phyloP scores from a whole-genome alignment of 2,113 vertebrate genomes.

The Prochilodus magdalenae region DNA sequence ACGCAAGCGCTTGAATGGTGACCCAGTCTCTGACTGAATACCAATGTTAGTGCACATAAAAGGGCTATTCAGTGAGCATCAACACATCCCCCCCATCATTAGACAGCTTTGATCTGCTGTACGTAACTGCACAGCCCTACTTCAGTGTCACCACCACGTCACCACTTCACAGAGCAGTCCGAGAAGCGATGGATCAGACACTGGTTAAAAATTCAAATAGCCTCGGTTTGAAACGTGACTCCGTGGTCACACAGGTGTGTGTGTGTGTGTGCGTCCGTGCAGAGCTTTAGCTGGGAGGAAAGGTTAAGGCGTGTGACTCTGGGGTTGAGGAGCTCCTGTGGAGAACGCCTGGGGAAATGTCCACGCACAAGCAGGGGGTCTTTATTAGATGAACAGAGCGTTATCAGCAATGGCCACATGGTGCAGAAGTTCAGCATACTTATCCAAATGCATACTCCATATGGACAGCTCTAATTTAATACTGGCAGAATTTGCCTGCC shows the following conservation, averaged over 20 bases:
- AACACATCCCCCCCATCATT: slow-evolving; percentile 51
- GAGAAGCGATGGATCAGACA: not conserved
- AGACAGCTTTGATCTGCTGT: slow-evolving; percentile 55
- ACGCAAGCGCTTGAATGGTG: slow-evolving; percentile 48
- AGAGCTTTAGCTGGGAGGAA: not conserved
- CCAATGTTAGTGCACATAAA: slow-evolving; percentile 58
- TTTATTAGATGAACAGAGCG: slow-evolving; percentile 10
- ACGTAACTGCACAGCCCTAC: slow-evolving; percentile 30
- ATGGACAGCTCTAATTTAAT: not conserved
- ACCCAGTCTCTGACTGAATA: slow-evolving; percentile 56
- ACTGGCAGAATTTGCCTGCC: not conserved
- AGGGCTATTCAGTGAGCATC: slow-evolving; percentile 56
- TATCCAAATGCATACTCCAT: not conserved
- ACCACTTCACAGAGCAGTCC: slow-evolving; percentile 21
- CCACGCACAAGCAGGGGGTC: slow-evolving; percentile 11
- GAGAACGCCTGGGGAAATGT: not conserved
- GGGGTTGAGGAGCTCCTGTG: not conserved
- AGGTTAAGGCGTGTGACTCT: slow-evolving; percentile 23
- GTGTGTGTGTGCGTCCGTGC: not conserved
- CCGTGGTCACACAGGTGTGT: slow-evolving; percentile 20
- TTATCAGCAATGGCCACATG: slow-evolving; percentile 43
- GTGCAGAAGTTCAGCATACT: not conserved
- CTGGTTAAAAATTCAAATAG: slow-evolving; percentile 54
- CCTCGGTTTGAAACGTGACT: slow-evolving; percentile 48
- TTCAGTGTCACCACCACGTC: slow-evolving; percentile 44